A percentile compares a stretch with the other conserved stretches of the same genome.
phyloP scores from a whole-genome alignment of 2,113 vertebrate genomes.

The Heteronetta atricapilla region DNA sequence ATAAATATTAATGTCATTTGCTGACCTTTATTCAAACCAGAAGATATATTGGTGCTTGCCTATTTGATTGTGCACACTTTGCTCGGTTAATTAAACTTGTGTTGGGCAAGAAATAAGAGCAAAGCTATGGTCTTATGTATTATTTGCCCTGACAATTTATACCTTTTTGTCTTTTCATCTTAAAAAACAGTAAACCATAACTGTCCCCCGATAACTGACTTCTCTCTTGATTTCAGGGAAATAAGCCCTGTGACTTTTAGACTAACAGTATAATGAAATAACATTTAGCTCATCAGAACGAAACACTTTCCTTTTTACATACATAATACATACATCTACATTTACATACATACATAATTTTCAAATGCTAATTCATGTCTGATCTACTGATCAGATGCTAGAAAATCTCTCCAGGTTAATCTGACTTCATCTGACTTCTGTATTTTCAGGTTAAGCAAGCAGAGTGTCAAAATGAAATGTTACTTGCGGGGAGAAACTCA shows the following conservation, averaged over 20 bases:
- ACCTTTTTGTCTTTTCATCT: background rate
- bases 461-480: background rate
- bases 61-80: background rate
- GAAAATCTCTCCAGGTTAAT: background rate
- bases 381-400: background rate
- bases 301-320: background rate
- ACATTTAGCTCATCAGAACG: background rate
- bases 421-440: background rate
- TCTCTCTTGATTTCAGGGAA: background rate
- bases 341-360: background rate
- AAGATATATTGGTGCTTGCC: background rate
- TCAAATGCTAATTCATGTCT: background rate
- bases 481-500: background rate
- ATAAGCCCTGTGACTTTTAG: background rate
- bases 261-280: background rate
- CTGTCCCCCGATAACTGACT: background rate
- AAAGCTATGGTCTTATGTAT: background rate
- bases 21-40: background rate
- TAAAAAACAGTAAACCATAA: background rate
- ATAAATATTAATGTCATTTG: background rate
- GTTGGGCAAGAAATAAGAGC: background rate
- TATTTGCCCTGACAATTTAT: background rate
- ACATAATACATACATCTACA: background rate
- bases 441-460: background rate
- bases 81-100: background rate